Percentiles rank a stretch among this genome's conserved stretches.
phyloP scores from a whole-genome alignment of 2,113 vertebrate genomes.

The Malurus alboscapulatus region DNA sequence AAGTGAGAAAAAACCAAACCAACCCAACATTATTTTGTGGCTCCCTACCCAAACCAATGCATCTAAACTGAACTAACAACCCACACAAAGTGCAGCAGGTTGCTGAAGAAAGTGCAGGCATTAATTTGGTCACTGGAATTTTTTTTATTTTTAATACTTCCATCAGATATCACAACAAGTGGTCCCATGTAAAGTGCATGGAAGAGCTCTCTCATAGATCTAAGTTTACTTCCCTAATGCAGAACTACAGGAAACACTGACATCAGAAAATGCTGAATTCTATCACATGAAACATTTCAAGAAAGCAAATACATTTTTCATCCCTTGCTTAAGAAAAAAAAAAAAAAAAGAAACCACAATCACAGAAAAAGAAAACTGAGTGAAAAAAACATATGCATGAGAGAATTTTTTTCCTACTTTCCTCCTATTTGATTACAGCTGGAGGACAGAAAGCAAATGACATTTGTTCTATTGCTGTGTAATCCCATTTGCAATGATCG shows the following conservation, averaged over 20 bases:
- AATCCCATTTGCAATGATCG: constrained; percentile 27
- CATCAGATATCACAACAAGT: neutral
- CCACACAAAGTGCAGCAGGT: neutral
- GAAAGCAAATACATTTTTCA: neutral
- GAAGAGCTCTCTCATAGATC: neutral
- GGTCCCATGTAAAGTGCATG: neutral
- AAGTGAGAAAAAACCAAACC: rapidly evolving
- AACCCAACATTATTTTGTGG: neutral
- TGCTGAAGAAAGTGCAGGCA: neutral
- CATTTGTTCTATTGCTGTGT: constrained; percentile 25
- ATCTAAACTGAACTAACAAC: neutral
- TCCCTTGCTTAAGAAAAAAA: neutral
- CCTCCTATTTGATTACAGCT: neutral
- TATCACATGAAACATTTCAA: neutral
- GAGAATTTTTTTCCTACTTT: neutral
- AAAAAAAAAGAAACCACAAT: neutral
- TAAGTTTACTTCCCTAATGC: neutral
- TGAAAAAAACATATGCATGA: neutral
- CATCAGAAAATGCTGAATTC: neutral
- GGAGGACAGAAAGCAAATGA: neutral
- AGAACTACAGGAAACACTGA: neutral
- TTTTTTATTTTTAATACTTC: neutral
- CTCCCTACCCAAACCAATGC: neutral
- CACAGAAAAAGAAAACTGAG: neutral
- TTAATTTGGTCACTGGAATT: neutral